Percentiles rank a stretch among this genome's conserved stretches.
phyloP scores from a whole-genome alignment of 92 coral and sea anemone species.

The Zoanthus sansibaricus region DNA sequence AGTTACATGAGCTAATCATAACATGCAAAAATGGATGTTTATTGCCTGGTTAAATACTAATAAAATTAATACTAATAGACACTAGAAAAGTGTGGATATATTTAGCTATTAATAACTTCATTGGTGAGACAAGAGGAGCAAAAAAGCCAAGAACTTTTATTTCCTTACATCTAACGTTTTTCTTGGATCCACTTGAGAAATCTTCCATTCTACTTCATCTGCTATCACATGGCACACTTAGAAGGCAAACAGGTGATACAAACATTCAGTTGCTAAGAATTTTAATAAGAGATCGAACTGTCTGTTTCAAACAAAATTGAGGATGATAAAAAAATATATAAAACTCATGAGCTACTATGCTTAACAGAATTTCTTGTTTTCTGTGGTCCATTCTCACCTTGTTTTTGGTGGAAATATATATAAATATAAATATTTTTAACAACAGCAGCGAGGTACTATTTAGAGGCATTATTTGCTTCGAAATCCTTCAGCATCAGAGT shows the following conservation, averaged over 20 bases:
- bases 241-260: neutral
- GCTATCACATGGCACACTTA: conserved; percentile 87
- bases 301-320: neutral
- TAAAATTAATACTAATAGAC: too few species aligned
- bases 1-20: too few species aligned
- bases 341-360: neutral
- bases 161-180: conserved; percentile 84
- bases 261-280: neutral
- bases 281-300: neutral
- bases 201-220: conserved; percentile 96
- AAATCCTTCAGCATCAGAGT: neutral
- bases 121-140: neutral
- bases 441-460: too few species aligned
- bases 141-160: neutral
- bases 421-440: too few species aligned
- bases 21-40: too few species aligned
- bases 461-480: too few species aligned
- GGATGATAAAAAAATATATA: neutral
- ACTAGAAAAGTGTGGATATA: too few species aligned
- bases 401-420: too few species aligned
- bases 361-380: too few species aligned
- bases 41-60: too few species aligned
- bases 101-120: neutral
- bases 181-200: conserved; percentile 93
- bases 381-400: too few species aligned